A percentile compares a stretch with the other conserved stretches of the same genome.
phyloP scores from a whole-genome alignment of 2,113 vertebrate species.

The Notarius lentiginosus region DNA sequence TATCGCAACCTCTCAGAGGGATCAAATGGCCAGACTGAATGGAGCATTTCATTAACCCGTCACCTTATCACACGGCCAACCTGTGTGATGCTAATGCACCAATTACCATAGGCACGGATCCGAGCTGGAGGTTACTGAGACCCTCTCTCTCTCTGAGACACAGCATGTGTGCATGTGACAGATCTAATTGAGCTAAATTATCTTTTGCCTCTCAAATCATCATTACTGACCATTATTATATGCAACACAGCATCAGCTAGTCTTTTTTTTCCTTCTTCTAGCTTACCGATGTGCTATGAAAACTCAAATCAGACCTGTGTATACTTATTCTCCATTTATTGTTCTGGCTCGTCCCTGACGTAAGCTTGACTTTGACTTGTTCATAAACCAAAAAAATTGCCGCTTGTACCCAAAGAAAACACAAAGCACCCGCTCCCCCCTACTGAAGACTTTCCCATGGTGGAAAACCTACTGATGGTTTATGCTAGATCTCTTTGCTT shows the following conservation, averaged over 20 bases:
- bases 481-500: not conserved
- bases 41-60: slow-evolving; percentile 96
- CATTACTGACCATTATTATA: slow-evolving; percentile 29
- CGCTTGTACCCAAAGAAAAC: not conserved
- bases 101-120: slow-evolving; percentile 93
- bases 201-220: slow-evolving; percentile 46
- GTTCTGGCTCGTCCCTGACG: not conserved
- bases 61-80: slow-evolving; percentile 92
- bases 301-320: not conserved
- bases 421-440: not conserved
- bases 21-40: slow-evolving; percentile 94
- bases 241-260: not conserved
- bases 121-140: slow-evolving; percentile 79
- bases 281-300: not conserved
- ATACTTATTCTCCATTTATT: not conserved
- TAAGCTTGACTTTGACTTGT: not conserved
- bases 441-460: not conserved
- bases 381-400: not conserved
- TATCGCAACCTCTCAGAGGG: slow-evolving; percentile 97
- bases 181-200: slow-evolving; percentile 27
- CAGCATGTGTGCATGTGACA: slow-evolving; percentile 46
- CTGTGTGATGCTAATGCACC: slow-evolving; percentile 92
- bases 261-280: not conserved
- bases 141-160: slow-evolving; percentile 61
- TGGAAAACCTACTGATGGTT: not conserved